Conservation (phyloP, 1,140 invertebrate species). For the Pseudomyrmex concolor region DNA sequence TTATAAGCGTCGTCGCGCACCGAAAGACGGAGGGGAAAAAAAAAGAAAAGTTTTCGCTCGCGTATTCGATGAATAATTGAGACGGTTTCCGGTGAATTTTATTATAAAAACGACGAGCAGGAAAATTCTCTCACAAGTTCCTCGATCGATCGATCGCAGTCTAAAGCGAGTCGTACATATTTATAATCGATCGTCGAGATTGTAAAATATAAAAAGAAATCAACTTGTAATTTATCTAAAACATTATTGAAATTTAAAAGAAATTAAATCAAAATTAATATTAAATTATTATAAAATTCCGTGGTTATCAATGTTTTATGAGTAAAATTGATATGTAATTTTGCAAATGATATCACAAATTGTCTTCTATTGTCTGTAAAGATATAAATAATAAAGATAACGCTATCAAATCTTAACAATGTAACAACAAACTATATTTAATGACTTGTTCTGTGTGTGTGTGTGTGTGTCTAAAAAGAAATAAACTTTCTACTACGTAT, state of each 20-base stretch:
- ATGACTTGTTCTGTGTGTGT: too few relatives aligned
- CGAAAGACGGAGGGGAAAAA: background rate
- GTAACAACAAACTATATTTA: background rate
- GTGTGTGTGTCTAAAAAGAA: too few relatives aligned
- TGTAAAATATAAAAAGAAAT: slow-evolving; percentile 7
- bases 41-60: background rate
- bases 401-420: too few relatives aligned
- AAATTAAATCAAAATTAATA: background rate
- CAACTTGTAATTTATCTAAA: background rate
- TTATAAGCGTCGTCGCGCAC: background rate
- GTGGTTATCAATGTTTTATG: too few relatives aligned
- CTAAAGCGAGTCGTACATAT: slow-evolving; percentile 29
- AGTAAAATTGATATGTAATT: too few relatives aligned
- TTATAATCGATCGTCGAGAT: slow-evolving; percentile 3
- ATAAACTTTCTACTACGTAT: background rate
- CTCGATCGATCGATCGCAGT: background rate
- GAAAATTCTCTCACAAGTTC: slow-evolving; percentile 37
- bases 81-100: slow-evolving; percentile 34
- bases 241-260: background rate
- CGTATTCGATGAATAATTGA: slow-evolving; percentile 51
- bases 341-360: too few relatives aligned
- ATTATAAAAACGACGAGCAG: slow-evolving; percentile 31
- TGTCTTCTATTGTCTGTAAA: too few relatives aligned
- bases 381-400: too few relatives aligned
- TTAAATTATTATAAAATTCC: too few relatives aligned